Base-by-base conservation (phyloP, 2,888 invertebrate genomes). In the Aproaerema taeniolella region DNA sequence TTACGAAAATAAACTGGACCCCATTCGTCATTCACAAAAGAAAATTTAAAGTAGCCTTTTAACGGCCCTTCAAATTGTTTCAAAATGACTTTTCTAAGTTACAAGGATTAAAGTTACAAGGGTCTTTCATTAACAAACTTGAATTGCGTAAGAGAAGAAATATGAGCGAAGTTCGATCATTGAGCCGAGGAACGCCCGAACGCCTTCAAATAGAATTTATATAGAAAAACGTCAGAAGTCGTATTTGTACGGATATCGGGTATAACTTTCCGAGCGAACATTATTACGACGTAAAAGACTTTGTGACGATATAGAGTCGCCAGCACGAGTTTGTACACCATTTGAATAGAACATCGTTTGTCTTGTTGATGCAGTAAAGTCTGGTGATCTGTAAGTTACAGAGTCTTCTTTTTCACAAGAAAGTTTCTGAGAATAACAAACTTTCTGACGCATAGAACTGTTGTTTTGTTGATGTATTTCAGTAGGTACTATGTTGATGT, bases 111-210 rank as follows among this genome's bases (percentile, higher is more conserved):
- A 71, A 67, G 67, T 73, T 67, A 68, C 68, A 71, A 71, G 63
- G 68, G 65, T 65, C 66, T 72, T 73, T 74, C 73, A 75, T 74
- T 76, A 73, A 61, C 65, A 66, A 75, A 77, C 70, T 77, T 71
- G 67, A 67, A 71, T 69, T 67, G 61, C 63, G 65, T 64, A 63
- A 66, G 58, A 62, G 64, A 69, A 75, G 76, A 76, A 75, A 76
- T 76, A 76, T 73, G 72, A 74, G 66, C 55, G 51, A 76, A 77
- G 58, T 76, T 76, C 67, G 68, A 76, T 74, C 72, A 71, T 71
- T 71, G 69, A 70, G 64, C 58, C 47, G 31, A 55, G 57, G 53
- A 58, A 60, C 55, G 62, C 55, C 50, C 53, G 62, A 62, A 61
- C 53, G 61, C 58, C 53, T 61, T 63, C 53, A 52, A 58, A 57